Evolutionary conservation across 2,113 vertebrate genomes (phyloP), one percentile per base, ranked within the genome.

Genomic region (Spheniscus mendiculus): DNA sequence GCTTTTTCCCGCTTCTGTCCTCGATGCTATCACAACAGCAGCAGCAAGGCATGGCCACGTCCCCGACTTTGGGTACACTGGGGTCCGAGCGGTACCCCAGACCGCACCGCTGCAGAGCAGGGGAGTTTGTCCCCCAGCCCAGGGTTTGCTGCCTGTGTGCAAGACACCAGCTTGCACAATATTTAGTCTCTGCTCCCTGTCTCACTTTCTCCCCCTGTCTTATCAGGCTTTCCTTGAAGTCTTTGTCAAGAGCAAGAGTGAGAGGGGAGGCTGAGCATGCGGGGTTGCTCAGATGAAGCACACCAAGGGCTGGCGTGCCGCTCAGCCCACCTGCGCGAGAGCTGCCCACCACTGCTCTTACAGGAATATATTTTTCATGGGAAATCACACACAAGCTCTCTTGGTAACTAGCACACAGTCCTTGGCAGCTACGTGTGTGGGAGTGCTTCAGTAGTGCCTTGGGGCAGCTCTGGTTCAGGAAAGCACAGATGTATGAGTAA

Each of bases 261-360:
- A 49, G 44, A 25, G 30, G 38, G 32, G 25, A 74, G 63, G 56
- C 22, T 69, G 74, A 71, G n/a, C 38, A 19, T 4, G 0, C 0
- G 0, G 29, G 6, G 20, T 19, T 2, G 1, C 20, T 50, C 29
- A 4, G 19, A 11, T 3, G 32, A 4, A 74, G 76, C 47, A 13
- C 12, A 10, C 21, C 29, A 3, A 23, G 47, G 21, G 62, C 18
- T 42, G 22, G 40, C 0, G 18, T 19, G 22, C 7, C 3, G 1
- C 44, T 36, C 30, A 36, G 66, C 44, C 62, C 4, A 2, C 50
- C 73, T 20, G 20, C 4, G 1, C 10, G 2, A 30, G 55, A n/a
- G 2, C 50, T 76, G 47, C 84, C 32, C 49, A 8, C 47, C 55
- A 2, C 52, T 0, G 5, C 17, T 50, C 34, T 62, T 40, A 36